Evolutionary conservation across 1,140 invertebrate species (phyloP), one percentile per base, ranked within the genome.

Genomic region (Luehdorfia chinensis): DNA sequence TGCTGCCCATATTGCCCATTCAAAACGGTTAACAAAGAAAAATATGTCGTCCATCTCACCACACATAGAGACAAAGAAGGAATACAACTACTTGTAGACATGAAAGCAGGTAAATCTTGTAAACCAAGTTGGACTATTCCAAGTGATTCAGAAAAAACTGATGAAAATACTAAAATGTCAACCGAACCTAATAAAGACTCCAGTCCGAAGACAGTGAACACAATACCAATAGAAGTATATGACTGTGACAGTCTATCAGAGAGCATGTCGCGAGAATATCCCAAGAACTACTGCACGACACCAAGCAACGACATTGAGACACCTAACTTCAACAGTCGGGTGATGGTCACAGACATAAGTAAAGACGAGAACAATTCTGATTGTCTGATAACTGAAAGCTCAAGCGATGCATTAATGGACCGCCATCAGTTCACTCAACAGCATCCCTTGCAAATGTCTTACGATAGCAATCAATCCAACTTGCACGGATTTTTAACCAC

Each of bases 21-120:
- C 62, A 87, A 88, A 50, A 79, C 88, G 2, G 77, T 90, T 7
- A 90, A 75, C 58, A 87, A 88, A 54, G 86, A 88, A 11, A 89
- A 90, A 54, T 90, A 85, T 53, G 43, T 78, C 0, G 43, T 70
- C 0, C 88, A 89, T 59, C 55, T 88, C 6, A 73, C 73, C 5
- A 79, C 66, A 5, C 86, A 88, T 41, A 55, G 61, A 8, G 75
- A 85, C 43, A 78, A 86, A 55, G 70, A 85, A 55, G 72, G 66
- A 9, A 64, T 81, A 21, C 66, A 78, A 34, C 53, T 80, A 0
- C 52, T 79, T 13, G 53, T 80, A 2, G 73, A 83, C 43, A 74
- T 84, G 61, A 76, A 77, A 37, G 53, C 47, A 3, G 33, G 45
- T 1, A 77, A 80, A 59, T 14, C 50, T 3, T 71, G 47, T 5